Evolutionary conservation across 1,140 invertebrate genomes (phyloP).

Genomic region (Ectropis grisescens): DNA sequence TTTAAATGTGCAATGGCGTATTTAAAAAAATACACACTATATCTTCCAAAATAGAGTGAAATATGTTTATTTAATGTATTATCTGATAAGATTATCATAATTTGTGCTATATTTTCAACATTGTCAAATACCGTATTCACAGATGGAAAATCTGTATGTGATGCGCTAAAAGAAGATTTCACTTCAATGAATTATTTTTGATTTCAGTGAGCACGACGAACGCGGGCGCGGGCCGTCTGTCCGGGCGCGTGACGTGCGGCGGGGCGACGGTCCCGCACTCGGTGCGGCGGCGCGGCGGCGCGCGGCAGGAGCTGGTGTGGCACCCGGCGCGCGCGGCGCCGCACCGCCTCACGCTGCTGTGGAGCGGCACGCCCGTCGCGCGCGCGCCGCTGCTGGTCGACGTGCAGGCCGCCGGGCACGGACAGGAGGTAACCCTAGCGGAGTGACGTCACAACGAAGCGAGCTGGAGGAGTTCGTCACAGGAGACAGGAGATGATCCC

Average conservation of each 20-base stretch:
- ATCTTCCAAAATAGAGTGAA: no score
- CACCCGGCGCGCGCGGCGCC: conserved; percentile 85
- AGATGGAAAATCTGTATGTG: no score
- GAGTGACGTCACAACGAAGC: no score
- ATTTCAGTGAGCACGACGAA: conserved; percentile 75
- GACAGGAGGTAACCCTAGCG: conserved; percentile 76
- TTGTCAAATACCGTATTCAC: no score
- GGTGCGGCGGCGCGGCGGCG: conserved; percentile 76
- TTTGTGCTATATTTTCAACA: no score
- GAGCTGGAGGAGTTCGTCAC: no score
- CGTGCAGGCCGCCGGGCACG: conserved; percentile 72
- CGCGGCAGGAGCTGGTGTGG: conserved; percentile 86
- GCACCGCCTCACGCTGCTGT: conserved; percentile 85
- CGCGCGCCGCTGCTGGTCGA: conserved; percentile 68
- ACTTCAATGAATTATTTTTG: conserved; percentile 7
- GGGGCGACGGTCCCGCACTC: conserved; percentile 85
- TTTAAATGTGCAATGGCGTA: background rate
- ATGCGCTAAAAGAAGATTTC: no score
- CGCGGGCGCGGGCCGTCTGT: conserved; percentile 87
- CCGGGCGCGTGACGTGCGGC: conserved; percentile 82
- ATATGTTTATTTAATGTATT: no score
- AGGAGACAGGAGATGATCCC: no score
- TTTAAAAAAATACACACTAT: background rate
- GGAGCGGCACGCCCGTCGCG: conserved; percentile 80
- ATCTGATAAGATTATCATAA: no score